Evolutionary conservation across 2,888 invertebrate species (phyloP), one percentile per base, ranked within the genome.

Genomic region (Teleiodes luculella): DNA sequence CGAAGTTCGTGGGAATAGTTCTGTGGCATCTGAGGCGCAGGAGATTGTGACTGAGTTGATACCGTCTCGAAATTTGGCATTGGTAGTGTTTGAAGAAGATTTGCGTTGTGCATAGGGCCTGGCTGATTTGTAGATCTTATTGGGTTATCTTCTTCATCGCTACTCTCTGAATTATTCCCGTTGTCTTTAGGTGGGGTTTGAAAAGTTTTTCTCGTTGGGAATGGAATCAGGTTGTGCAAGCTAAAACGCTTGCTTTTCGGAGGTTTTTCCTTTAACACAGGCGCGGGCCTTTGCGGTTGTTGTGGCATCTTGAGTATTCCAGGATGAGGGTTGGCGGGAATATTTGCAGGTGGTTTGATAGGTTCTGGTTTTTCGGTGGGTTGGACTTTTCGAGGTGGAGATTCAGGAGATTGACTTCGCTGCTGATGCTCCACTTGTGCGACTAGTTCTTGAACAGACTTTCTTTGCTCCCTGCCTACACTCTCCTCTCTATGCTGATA

Each of bases 391-490:
- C 83, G 73, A 63, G 75, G 66, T 64, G 82, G 59, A 66, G 86
- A 76, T 55, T 86, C 88, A 1, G 86, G 87, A 3, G 84, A 81
- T 65, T 72, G 68, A 67, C 83, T 67, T 70, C 85, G 71, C 54
- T 87, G 85, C 51, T 91, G 81, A 28, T 84, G 86, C 72, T 93
- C 93, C 8, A 92, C 91, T 69, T 91, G 89, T 1, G 92, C 92
- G 20, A 93, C 92, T 62, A 93, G 76, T 67, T 93, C 92, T 65
- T 92, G 93, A 0, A 93, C 93, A 0, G 92, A 91, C 62, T 87
- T 91, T 43, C 92, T 82, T 1, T 84, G 83, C 49, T 82, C 83
- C 57, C 81, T 80, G 49, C 76, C 80, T 18, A 76, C 64, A 37
- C 60, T 72, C 20, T 78, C 78, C 51, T 73, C 74, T 52, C 64